Base-by-base conservation (phyloP, 2,113 vertebrate genomes). In the Oreochromis spilurus region DNA sequence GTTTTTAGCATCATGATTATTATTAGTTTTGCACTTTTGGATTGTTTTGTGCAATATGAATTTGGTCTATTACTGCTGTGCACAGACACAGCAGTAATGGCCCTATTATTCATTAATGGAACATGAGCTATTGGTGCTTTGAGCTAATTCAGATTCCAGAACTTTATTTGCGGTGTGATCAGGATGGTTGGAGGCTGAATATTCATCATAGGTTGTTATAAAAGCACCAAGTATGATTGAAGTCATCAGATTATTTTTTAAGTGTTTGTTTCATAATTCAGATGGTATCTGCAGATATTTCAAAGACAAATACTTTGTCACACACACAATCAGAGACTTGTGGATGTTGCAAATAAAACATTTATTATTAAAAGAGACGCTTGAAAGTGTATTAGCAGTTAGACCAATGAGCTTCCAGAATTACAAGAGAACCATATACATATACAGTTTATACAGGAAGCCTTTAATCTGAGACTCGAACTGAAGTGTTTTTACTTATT, bases 291-390 rank as follows among this genome's bases (percentile, higher is more conserved):
- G 38, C 5, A 43, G 38, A 43, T 72, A 4, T 72, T 72, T 26
- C 3, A 26, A 29, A 45, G 13, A 53, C 0, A 0, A 79, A 54
- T n/a, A 26, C 9, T 8, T 70, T 50, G 10, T 50, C 9, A 81
- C 13, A 79, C 43, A 83, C 53, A 58, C 58, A 45, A 2, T 26
- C 7, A 75, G 14, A 75, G 4, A 53, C 36, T 13, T 26, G 16
- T 58, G 9, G 5, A 78, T 55, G 19, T 67, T 89, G 83, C 67
- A 91, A 92, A 94, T 52, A 83, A 84, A 70, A 87, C 4, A 54
- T 95, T 95, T 95, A 95, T 94, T 95, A 1, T n/a, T 65, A 84
- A 89, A 95, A 86, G 40, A 90, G 82, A 81, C 87, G 92, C 84
- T 88, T 93, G 38, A 86, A 92, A 67, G 60, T 86, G 82, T 83